Conservation (phyloP, 2,113 vertebrate genomes). For the Protomyctophum bolini region DNA sequence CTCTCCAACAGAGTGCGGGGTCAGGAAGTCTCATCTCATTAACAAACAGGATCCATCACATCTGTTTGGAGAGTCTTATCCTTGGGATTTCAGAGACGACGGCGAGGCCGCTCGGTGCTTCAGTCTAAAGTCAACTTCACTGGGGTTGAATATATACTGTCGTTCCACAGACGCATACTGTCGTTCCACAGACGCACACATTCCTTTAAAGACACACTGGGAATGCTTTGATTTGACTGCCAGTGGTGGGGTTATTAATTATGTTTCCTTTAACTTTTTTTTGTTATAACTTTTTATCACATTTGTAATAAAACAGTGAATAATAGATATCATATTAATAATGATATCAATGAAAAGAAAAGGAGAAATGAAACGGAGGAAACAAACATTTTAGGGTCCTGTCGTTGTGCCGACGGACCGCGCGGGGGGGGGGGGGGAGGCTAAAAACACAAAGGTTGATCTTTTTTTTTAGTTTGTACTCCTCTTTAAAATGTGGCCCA, state of each 20-base stretch:
- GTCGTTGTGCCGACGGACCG: slow-evolving; percentile 5
- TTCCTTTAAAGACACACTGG: no score
- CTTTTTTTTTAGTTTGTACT: slow-evolving; percentile 62
- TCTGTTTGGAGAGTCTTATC: slow-evolving; percentile 37
- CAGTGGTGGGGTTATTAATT: no score
- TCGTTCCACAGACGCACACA: no score
- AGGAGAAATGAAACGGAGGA: slow-evolving; percentile 16
- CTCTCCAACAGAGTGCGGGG: slow-evolving; percentile 57
- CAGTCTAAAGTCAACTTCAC: slow-evolving; percentile 3
- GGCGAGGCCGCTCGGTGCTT: neutral
- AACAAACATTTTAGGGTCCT: slow-evolving; percentile 35
- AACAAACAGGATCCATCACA: slow-evolving; percentile 65
- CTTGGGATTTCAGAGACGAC: slow-evolving; percentile 45
- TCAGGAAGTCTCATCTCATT: slow-evolving; percentile 74
- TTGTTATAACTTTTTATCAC: neutral
- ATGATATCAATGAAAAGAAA: neutral
- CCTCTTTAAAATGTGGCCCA: slow-evolving; percentile 72
- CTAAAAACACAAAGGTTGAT: slow-evolving; percentile 68
- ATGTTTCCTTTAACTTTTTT: no score
- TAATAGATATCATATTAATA: neutral
- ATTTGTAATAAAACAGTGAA: slow-evolving; percentile 9
- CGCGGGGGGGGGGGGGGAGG: no score
- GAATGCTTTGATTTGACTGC: no score
- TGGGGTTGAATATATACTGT: neutral
- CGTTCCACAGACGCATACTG: no score